Evolutionary conservation across 2,113 vertebrate species (phyloP).

Genomic region (Ursus arctos): DNA sequence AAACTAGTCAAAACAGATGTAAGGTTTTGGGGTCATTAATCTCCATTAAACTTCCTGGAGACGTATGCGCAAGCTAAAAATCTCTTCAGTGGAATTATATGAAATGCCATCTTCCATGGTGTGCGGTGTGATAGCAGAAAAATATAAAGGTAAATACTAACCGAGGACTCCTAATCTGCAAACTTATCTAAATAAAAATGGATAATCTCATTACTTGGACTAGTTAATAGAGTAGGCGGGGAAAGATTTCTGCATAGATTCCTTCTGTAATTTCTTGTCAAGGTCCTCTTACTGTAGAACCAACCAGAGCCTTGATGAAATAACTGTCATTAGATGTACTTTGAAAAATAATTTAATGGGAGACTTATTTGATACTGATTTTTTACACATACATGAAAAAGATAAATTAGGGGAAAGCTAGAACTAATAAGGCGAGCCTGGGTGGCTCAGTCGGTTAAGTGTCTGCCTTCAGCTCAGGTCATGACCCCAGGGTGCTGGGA

Average conservation of each 20-base stretch:
- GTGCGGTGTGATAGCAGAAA: background rate
- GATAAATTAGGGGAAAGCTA: constrained; percentile 3
- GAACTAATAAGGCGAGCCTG: background rate
- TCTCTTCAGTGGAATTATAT: constrained; percentile 22
- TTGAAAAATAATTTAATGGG: constrained; percentile 55
- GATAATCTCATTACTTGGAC: background rate
- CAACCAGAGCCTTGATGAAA: background rate
- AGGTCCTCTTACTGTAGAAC: constrained; percentile 4
- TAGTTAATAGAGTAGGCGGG: background rate
- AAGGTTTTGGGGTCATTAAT: constrained; percentile 66
- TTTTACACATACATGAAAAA: constrained; percentile 48
- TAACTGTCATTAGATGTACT: background rate
- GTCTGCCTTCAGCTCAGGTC: background rate
- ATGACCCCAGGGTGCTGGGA: background rate
- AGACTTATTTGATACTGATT: constrained; percentile 27
- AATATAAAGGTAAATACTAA: background rate
- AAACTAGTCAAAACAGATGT: constrained; percentile 72
- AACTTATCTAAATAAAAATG: constrained; percentile 30
- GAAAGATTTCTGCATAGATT: background rate
- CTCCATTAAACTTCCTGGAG: constrained; percentile 56
- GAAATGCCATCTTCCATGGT: background rate
- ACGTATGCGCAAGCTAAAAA: constrained; percentile 48
- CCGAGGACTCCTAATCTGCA: background rate
- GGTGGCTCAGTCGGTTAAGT: background rate
- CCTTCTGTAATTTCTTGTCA: background rate